Evolutionary conservation across 2,113 vertebrate species (phyloP).

Genomic region (Pipra filicauda): DNA sequence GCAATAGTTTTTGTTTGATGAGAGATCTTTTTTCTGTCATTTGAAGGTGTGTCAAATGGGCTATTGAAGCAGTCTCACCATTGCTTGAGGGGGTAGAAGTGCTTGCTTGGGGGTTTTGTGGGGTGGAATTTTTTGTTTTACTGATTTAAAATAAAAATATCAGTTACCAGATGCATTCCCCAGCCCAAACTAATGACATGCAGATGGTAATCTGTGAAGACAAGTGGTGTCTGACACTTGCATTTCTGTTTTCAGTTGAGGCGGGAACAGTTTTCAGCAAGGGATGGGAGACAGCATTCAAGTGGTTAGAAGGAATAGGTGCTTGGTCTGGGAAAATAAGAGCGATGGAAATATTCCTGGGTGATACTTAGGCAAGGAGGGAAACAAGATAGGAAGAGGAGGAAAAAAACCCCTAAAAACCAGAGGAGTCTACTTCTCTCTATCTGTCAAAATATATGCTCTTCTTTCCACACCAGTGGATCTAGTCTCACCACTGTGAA

Average conservation of each 20-base stretch:
- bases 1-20: neutral
- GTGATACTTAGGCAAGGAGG: neutral
- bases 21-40: neutral
- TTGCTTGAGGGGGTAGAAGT: neutral
- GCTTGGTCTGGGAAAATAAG: neutral
- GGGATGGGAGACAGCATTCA: neutral
- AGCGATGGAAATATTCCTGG: neutral
- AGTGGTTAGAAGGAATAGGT: neutral
- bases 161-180: neutral
- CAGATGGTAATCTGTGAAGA: neutral
- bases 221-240: neutral
- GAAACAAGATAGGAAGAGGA: neutral
- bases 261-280: neutral
- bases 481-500: neutral
- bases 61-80: neutral
- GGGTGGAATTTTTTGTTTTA: neutral
- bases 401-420: accelerated
- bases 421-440: neutral
- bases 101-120: neutral
- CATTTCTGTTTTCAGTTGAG: neutral
- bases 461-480: neutral
- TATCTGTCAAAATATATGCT: neutral
- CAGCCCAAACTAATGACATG: neutral
- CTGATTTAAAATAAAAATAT: neutral
- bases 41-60: neutral